Evolutionary conservation across 2,888 invertebrate genomes (phyloP), one percentile per base, ranked within the genome.

Genomic region (Phasia obesa): DNA sequence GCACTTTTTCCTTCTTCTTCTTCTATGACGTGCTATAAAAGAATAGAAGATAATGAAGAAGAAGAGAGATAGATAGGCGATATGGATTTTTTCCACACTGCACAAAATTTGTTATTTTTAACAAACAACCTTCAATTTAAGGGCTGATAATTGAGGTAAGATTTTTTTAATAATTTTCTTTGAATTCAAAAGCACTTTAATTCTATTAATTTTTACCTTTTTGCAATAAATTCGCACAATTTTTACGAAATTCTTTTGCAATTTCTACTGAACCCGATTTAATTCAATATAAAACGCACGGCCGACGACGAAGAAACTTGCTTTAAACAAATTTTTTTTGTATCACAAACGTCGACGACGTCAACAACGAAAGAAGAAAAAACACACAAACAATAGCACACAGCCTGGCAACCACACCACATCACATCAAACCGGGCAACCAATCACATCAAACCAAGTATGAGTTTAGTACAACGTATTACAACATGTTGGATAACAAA

Each of bases 221-320:
- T 87, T 85, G 85, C 85, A 88, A 88, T 88, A 87, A 86, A 88
- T 88, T 88, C 86, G 85, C 85, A 85, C 84, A 85, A 84, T 87
- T 87, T 87, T 86, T 84, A 87, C 87, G 86, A 87, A 87, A 87
- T 84, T 85, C n/a, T 79, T 86, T 86, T 85, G 86, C 87, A 86
- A 87, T 87, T 87, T 83, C 75, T 83, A 76, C 86, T 87, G 87
- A 87, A 87, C 87, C 87, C 87, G 87, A 86, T 87, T 87, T 83
- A 83, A 83, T 83, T 83, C 83, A 83, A 83, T 86, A 87, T 87
- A 87, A 87, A 88, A 87, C 87, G 87, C 88, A 88, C 88, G 87
- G 86, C 87, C 87, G 87, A 86, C 87, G 87, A 88, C 87, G 87
- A 88, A 87, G 87, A 87, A 87, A 87, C 87, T 87, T 86, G 87